These are phyloP conservation scores for Ramphastos sulfuratus DNA, from an alignment of 2,113 vertebrate species.

Conservation along the genomic window DNA sequence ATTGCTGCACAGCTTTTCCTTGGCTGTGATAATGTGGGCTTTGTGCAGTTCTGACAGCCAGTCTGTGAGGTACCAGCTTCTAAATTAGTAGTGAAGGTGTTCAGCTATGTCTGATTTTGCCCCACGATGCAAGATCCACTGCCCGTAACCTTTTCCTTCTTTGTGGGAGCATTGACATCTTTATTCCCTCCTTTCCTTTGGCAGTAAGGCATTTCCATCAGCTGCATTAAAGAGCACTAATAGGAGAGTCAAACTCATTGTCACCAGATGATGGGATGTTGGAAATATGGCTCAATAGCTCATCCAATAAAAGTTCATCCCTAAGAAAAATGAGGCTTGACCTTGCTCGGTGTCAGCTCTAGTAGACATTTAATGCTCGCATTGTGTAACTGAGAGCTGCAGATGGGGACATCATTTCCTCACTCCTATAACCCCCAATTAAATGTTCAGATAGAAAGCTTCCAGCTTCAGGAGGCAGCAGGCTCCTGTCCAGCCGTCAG, in stretches of 20 bases:
- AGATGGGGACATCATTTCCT: not conserved
- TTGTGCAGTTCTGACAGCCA: not conserved
- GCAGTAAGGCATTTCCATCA: slow-evolving; percentile 2
- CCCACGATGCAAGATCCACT: not conserved
- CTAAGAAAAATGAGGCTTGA: slow-evolving; percentile 13
- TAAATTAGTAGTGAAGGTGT: not conserved
- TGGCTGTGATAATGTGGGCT: not conserved
- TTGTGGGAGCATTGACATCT: not conserved
- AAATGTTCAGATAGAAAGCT: not conserved
- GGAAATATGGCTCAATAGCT: slow-evolving; percentile 7
- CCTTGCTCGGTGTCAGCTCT: not conserved
- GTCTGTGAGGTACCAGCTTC: not conserved
- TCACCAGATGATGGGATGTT: not conserved
- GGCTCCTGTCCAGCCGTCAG: not conserved
- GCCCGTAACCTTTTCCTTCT: not conserved
- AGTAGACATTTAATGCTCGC: not conserved
- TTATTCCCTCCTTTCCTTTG: not conserved
- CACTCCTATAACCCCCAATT: not conserved
- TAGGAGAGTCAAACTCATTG: slow-evolving; percentile 20
- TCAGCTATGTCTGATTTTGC: not conserved
- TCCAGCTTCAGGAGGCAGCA: not conserved
- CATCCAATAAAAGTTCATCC: not conserved
- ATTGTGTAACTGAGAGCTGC: not conserved
- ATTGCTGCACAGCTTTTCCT: not conserved
- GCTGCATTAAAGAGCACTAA: not conserved